Conservation (phyloP, 2,113 vertebrate species). For the Apistogramma diplotaenia region DNA sequence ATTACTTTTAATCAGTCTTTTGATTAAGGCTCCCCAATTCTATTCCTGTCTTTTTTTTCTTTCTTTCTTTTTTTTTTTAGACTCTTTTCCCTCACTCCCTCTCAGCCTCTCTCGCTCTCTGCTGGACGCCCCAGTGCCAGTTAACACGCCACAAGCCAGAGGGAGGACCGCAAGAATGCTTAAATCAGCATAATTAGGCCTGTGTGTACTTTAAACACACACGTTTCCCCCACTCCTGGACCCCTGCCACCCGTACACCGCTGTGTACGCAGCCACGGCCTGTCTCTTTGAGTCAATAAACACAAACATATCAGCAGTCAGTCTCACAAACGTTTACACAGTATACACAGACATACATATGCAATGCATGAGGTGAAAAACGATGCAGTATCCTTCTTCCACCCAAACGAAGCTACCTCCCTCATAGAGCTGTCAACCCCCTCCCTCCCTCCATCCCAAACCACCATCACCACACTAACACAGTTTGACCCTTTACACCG, state of each 20-base stretch:
- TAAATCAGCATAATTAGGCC: conserved; percentile 78
- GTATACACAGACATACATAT: conserved; percentile 28
- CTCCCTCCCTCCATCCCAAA: conserved; percentile 15
- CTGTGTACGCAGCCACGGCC: conserved; percentile 62
- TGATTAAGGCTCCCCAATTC: conserved; percentile 1
- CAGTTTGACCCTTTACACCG: conserved; percentile 44
- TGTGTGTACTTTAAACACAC: conserved; percentile 78
- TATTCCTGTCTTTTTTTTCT: conserved; percentile 15
- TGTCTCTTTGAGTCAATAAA: conserved; percentile 75
- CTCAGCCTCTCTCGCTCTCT: conserved; percentile 26
- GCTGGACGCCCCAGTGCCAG: conserved; percentile 65
- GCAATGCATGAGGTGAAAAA: conserved; percentile 42
- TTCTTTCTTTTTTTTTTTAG: conserved; percentile 3
- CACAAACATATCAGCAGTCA: conserved; percentile 68
- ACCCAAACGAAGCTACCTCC: conserved; percentile 22
- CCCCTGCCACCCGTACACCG: conserved; percentile 69
- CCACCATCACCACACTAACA: conserved; percentile 43
- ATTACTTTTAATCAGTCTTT: background rate
- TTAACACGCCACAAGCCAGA: conserved; percentile 74
- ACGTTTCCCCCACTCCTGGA: conserved; percentile 71
- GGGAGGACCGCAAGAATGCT: conserved; percentile 76
- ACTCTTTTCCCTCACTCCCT: background rate
- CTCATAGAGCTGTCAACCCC: conserved; percentile 23
- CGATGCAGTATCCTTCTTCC: conserved; percentile 33
- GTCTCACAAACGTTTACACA: conserved; percentile 46